These are phyloP conservation scores for Megastigmus dorsalis DNA, from an alignment of 2,888 invertebrate species.

Conservation along the genomic window DNA sequence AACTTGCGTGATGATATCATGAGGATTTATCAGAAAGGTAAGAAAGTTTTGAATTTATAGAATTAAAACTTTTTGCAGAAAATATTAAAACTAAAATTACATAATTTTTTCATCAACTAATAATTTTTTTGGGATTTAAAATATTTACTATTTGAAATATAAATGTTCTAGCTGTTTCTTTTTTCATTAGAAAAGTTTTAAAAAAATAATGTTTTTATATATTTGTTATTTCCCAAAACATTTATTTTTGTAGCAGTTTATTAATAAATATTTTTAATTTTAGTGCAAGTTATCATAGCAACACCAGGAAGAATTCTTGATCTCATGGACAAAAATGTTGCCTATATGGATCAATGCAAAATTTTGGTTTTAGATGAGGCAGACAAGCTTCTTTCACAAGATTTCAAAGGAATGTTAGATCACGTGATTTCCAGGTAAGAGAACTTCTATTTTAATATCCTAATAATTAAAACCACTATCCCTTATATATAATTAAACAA, in stretches of 20 bases:
- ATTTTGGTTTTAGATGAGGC: conserved; percentile 99
- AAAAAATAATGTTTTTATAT: too few relatives aligned
- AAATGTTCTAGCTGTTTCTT: too few relatives aligned
- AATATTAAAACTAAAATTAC: too few relatives aligned
- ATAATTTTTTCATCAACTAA: conserved; percentile 52
- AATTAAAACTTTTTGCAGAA: background rate
- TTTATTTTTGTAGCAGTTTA: background rate
- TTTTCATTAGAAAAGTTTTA: too few relatives aligned
- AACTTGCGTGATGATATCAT: conserved; percentile 98
- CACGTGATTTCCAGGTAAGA: conserved; percentile 88
- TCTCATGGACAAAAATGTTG: conserved; percentile 98
- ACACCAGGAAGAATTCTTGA: conserved; percentile 99
- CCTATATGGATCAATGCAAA: conserved; percentile 96
- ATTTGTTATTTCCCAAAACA: too few relatives aligned
- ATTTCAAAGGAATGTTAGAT: conserved; percentile 99
- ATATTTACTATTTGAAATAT: background rate
- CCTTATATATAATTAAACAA: background rate
- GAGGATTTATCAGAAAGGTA: conserved; percentile 98
- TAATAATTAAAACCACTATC: background rate
- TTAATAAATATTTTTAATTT: conserved; percentile 27
- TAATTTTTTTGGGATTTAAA: background rate
- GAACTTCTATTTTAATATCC: background rate
- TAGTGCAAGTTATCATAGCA: conserved; percentile 98
- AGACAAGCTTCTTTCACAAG: conserved; percentile 98
- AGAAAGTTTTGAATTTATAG: conserved; percentile 54